These are phyloP conservation scores for Homalodisca vitripennis DNA, from an alignment of 1,140 invertebrate genomes.

Conservation along the genomic window DNA sequence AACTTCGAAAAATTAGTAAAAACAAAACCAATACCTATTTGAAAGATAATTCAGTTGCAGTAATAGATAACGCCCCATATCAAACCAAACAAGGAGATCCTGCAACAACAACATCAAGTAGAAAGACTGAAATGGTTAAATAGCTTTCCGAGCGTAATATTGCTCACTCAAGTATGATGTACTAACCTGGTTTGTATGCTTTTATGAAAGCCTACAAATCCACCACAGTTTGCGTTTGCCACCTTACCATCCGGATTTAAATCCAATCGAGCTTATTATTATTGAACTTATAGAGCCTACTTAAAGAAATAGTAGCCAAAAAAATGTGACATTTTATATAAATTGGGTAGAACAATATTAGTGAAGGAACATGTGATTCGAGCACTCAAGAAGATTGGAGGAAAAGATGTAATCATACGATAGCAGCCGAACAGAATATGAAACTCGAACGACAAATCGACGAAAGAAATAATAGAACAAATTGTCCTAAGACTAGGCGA, in stretches of 20 bases:
- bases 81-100: conserved; percentile 42
- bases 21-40: conserved; percentile 43
- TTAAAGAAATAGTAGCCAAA: conserved; percentile 22
- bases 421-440: not conserved
- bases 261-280: conserved; percentile 21
- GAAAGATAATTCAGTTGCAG: conserved; percentile 41
- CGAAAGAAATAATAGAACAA: not conserved
- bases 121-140: conserved; percentile 42
- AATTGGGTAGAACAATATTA: not conserved
- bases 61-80: conserved; percentile 49
- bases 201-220: conserved; percentile 10
- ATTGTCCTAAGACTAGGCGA: conserved; percentile 24
- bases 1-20: conserved; percentile 31
- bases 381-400: conserved; percentile 7
- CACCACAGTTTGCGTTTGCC: conserved; percentile 13
- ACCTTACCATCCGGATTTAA: conserved; percentile 23
- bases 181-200: conserved; percentile 18
- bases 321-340: conserved; percentile 18
- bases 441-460: conserved; percentile 15
- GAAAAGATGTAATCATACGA: conserved; percentile 25
- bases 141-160: conserved; percentile 39
- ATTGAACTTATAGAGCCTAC: too few species aligned
- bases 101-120: conserved; percentile 36
- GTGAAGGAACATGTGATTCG: not conserved
- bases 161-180: conserved; percentile 27